A percentile compares a stretch with the other conserved stretches of the same genome.
Conservation (phyloP, 1,140 invertebrate species). For the Ceratina calcarata region DNA sequence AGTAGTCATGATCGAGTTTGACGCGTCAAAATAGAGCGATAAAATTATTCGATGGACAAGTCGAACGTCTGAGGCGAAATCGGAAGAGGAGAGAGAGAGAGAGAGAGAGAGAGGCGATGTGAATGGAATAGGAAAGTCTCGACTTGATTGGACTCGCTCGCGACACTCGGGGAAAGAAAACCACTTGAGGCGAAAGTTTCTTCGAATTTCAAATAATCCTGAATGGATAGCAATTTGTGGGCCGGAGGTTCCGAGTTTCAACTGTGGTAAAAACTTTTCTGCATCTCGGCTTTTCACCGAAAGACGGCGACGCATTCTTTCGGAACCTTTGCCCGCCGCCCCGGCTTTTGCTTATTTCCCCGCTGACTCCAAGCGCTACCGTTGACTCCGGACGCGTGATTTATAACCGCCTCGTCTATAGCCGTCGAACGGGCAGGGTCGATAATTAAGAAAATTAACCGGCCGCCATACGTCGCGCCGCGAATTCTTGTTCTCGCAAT, state of each 20-base stretch:
- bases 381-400: background rate
- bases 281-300: constrained; percentile 50
- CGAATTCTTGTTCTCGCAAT: background rate
- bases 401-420: background rate
- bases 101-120: background rate
- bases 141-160: constrained; percentile 75
- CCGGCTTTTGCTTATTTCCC: background rate
- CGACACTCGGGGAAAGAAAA: constrained; percentile 67
- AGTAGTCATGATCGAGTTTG: constrained; percentile 43
- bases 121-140: constrained; percentile 63
- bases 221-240: constrained; percentile 77
- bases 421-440: background rate
- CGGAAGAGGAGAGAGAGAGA: background rate
- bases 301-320: background rate
- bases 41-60: constrained; percentile 39
- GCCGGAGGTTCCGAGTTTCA: constrained; percentile 68
- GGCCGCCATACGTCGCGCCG: background rate
- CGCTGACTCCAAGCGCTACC: background rate
- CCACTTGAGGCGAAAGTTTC: constrained; percentile 68
- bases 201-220: constrained; percentile 77
- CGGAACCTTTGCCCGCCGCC: too few species aligned
- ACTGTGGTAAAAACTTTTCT: constrained; percentile 66
- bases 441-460: constrained; percentile 37
- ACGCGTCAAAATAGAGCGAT: constrained; percentile 20
- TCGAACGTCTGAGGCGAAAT: background rate